phyloP scores from a whole-genome alignment of 2,888 invertebrate genomes.

The Tolmerus cingulatus region DNA sequence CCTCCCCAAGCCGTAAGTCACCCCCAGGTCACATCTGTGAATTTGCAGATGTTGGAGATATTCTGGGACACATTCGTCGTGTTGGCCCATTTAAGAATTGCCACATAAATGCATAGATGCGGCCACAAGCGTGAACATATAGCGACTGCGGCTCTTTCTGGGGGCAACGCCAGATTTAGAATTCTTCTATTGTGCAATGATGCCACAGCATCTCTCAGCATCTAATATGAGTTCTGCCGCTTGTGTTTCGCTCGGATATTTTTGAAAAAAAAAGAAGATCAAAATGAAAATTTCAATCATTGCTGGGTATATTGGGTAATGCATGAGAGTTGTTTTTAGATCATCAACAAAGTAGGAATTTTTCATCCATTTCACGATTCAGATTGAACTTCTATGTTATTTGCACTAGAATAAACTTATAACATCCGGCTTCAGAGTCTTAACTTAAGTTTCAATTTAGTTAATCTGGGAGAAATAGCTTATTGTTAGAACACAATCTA shows the following conservation, averaged over 20 bases:
- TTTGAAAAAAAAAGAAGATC: neutral
- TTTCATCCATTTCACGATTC: neutral
- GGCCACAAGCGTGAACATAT: neutral
- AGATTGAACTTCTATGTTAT: neutral
- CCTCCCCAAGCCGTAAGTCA: neutral
- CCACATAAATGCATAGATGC: neutral
- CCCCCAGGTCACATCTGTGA: neutral
- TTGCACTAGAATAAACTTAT: neutral
- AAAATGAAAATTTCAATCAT: neutral
- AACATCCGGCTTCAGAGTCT: neutral
- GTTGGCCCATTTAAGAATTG: conserved; percentile 28
- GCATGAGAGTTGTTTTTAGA: neutral
- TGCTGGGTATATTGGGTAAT: neutral
- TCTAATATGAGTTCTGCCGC: neutral
- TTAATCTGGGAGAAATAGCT: too few relatives aligned
- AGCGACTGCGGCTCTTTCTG: neutral
- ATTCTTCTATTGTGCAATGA: conserved; percentile 28
- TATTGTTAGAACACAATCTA: too few relatives aligned
- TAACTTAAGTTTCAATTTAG: too few relatives aligned
- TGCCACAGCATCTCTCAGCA: neutral
- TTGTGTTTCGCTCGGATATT: neutral
- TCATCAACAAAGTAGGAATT: neutral
- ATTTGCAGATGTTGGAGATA: conserved; percentile 20
- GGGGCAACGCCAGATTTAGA: conserved; percentile 32
- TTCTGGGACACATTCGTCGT: conserved; percentile 30